Conservation (phyloP, 1,140 invertebrate species). For the Tetramorium simillimum region DNA sequence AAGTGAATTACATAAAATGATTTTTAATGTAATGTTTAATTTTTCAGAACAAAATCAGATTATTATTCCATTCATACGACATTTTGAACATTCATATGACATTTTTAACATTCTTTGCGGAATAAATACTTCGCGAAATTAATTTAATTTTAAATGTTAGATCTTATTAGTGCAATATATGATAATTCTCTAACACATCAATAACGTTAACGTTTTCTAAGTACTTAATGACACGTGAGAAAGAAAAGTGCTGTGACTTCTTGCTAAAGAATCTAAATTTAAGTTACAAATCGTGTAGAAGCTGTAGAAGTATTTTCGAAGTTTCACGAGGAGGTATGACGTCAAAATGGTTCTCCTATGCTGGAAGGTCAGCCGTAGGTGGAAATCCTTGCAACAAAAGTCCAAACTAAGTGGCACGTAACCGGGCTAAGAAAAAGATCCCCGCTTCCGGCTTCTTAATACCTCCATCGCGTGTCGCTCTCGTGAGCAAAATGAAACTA, state of each 20-base stretch:
- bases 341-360: neutral
- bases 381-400: constrained; percentile 24
- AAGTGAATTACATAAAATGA: neutral
- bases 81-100: neutral
- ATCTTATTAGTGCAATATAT: neutral
- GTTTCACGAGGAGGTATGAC: neutral
- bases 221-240: neutral
- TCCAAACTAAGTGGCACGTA: constrained; percentile 44
- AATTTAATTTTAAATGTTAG: neutral
- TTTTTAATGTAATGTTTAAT: neutral
- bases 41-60: neutral
- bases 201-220: neutral
- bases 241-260: neutral
- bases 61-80: neutral
- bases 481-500: constrained; percentile 13
- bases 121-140: neutral
- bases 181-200: neutral
- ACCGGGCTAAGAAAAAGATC: constrained; percentile 20
- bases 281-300: neutral
- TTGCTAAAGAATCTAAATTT: neutral
- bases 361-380: constrained; percentile 37
- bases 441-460: neutral
- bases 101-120: neutral
- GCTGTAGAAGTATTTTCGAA: neutral
- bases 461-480: constrained; percentile 25